Percentiles rank a stretch among this genome's conserved stretches.
Evolutionary conservation across 2,113 vertebrate species (phyloP).

Genomic region (Coregonus clupeaformis): DNA sequence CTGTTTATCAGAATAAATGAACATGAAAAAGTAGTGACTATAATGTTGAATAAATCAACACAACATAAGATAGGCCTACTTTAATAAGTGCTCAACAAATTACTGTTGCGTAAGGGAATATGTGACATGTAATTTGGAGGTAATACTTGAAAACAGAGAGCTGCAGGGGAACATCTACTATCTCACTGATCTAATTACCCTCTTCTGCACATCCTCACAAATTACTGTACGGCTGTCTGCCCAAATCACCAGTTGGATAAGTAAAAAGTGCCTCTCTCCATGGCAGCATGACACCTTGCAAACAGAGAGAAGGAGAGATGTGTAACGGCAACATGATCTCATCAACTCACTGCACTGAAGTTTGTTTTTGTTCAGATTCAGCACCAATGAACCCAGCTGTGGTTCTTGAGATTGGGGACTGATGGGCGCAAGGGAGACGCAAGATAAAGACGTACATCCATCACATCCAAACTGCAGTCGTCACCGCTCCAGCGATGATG

Average conservation of each 20-base stretch:
- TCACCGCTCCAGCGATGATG: conserved; percentile 18
- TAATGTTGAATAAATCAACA: no score
- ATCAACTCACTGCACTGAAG: no score
- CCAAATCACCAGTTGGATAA: conserved; percentile 51
- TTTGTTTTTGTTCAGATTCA: no score
- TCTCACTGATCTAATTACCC: conserved; percentile 70
- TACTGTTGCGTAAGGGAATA: conserved; percentile 5
- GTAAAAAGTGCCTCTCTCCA: conserved; percentile 40
- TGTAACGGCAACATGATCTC: no score
- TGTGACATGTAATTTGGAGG: conserved; percentile 41
- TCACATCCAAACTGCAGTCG: conserved; percentile 29
- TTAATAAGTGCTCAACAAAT: neutral
- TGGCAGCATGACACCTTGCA: conserved; percentile 22
- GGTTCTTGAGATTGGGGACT: neutral
- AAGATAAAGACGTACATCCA: neutral
- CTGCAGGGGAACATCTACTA: conserved; percentile 55
- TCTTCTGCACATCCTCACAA: conserved; percentile 69
- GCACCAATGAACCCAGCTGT: no score
- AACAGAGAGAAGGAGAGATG: conserved; percentile 2
- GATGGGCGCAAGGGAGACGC: neutral
- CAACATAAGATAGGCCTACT: no score
- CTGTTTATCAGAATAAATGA: no score
- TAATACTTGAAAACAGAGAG: conserved; percentile 58
- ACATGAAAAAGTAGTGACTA: no score
- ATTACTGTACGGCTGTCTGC: conserved; percentile 62